These are phyloP conservation scores for Pseudois nayaur DNA, from an alignment of 2,113 vertebrate genomes.

Conservation along the genomic window DNA sequence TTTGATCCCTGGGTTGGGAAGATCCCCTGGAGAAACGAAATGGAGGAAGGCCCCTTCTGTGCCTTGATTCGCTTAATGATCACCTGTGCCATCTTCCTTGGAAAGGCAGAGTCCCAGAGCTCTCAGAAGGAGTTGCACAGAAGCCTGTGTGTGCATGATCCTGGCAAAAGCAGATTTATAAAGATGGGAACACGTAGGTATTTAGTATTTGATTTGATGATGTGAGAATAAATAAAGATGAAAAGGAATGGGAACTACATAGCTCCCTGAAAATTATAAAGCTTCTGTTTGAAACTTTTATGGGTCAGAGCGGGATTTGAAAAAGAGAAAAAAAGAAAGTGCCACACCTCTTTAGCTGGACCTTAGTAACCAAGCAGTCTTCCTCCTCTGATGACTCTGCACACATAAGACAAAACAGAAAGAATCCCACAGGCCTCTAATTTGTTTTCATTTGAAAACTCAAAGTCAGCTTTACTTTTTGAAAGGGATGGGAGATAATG, in stretches of 20 bases:
- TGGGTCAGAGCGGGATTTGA: not conserved
- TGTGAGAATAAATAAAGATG: not conserved
- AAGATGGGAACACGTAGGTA: not conserved
- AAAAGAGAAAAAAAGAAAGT: not conserved
- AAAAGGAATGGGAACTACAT: not conserved
- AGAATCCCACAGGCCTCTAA: not conserved
- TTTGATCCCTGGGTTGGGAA: not conserved
- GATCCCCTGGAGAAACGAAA: not conserved
- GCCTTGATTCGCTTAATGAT: not conserved
- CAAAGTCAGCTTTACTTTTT: constrained; percentile 24
- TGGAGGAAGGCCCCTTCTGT: not conserved
- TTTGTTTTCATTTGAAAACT: constrained; percentile 31
- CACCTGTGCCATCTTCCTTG: not conserved
- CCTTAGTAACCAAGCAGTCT: not conserved
- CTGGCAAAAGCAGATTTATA: not conserved
- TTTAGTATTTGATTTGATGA: not conserved
- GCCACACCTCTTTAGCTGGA: not conserved
- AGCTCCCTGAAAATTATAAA: not conserved
- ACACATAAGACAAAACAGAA: not conserved
- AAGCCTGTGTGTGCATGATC: not conserved
- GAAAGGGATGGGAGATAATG: constrained; percentile 24
- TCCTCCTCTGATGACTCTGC: not conserved
- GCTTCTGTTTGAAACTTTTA: not conserved
- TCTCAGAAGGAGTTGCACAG: not conserved
- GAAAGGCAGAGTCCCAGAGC: not conserved